phyloP scores from a whole-genome alignment of 2,797 vertebrate genomes.

The Nannoperca obscura region DNA sequence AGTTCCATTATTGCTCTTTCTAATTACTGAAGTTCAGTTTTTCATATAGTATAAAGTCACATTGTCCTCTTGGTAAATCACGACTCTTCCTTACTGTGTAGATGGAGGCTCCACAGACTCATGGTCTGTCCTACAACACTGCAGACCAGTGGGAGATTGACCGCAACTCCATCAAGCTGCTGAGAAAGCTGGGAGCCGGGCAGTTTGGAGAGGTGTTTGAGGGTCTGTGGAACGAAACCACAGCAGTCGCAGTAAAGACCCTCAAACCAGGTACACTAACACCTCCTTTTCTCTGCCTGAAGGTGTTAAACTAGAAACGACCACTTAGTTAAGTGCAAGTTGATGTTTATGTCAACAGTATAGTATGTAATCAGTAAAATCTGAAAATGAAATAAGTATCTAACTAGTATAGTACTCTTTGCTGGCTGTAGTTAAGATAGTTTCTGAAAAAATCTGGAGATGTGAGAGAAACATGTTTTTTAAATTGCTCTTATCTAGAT shows the following conservation, averaged over 20 bases:
- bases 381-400: not conserved
- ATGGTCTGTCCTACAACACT: constrained; percentile 94
- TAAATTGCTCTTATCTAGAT: not conserved
- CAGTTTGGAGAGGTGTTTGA: constrained; percentile 97
- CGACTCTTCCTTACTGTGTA: constrained; percentile 42
- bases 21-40: not conserved
- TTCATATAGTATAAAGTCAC: not conserved
- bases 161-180: constrained; percentile 87
- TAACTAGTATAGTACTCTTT: not conserved
- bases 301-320: not conserved
- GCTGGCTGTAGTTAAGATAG: not conserved
- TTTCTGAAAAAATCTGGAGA: not conserved
- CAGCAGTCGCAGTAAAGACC: constrained; percentile 94
- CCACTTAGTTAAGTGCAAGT: not conserved
- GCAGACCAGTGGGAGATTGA: constrained; percentile 96
- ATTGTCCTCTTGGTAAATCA: not conserved
- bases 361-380: not conserved
- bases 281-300: not conserved
- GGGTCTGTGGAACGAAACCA: constrained; percentile 94
- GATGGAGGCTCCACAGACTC: constrained; percentile 83
- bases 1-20: not conserved
- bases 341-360: not conserved
- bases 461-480: not conserved
- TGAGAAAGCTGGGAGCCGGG: constrained; percentile 91
- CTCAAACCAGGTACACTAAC: constrained; percentile 90